Percentiles rank a stretch among this genome's conserved stretches.
phyloP scores from a whole-genome alignment of 2,888 invertebrate species.

The Automeris io region DNA sequence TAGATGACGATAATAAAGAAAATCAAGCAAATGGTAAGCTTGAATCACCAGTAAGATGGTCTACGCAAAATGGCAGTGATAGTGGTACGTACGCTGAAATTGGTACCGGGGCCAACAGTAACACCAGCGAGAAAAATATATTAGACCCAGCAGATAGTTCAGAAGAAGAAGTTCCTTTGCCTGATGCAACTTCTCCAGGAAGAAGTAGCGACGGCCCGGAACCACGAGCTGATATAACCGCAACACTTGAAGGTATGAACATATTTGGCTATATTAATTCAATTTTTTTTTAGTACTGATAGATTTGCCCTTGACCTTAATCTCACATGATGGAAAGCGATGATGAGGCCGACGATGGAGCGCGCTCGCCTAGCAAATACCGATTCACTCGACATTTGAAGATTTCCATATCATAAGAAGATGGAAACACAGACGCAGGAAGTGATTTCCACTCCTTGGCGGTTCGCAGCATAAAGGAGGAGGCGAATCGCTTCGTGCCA shows the following conservation, averaged over 20 bases:
- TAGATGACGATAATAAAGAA: conserved; percentile 71
- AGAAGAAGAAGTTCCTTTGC: conserved; percentile 65
- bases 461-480: too few species aligned
- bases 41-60: conserved; percentile 68
- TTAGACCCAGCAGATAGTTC: conserved; percentile 70
- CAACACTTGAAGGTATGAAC: conserved; percentile 61
- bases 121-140: conserved; percentile 63
- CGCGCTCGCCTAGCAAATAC: too few species aligned
- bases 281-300: too few species aligned
- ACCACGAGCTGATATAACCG: conserved; percentile 67
- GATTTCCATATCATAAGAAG: too few species aligned
- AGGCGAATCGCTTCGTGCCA: too few species aligned
- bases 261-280: too few species aligned
- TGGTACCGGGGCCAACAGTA: conserved; percentile 60
- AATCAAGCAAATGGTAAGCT: conserved; percentile 69
- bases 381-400: too few species aligned
- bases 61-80: conserved; percentile 67
- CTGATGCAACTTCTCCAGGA: conserved; percentile 68
- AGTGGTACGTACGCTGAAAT: conserved; percentile 74
- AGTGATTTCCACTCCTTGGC: too few species aligned
- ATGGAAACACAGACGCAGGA: too few species aligned
- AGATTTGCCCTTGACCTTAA: too few species aligned
- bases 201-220: conserved; percentile 70
- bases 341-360: too few species aligned
- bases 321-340: too few species aligned